Evolutionary conservation across 92 coral and sea anemone species (phyloP).

Genomic region (Meandrina meandrites): DNA sequence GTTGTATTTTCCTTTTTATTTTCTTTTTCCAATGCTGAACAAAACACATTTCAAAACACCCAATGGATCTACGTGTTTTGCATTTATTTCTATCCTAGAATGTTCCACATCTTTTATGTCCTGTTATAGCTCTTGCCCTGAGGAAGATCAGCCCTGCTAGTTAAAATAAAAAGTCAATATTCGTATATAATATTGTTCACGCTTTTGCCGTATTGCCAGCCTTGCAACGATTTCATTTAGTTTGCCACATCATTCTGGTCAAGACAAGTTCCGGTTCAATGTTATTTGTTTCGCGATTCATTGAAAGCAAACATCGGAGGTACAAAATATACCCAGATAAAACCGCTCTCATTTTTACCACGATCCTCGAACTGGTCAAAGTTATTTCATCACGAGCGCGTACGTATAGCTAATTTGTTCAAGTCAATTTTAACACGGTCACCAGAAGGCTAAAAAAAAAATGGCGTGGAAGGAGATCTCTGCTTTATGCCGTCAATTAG

Average conservation of each 20-base stretch:
- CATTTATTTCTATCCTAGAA: background rate
- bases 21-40: too few species aligned
- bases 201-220: background rate
- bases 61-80: too few species aligned
- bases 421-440: too few species aligned
- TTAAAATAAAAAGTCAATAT: background rate
- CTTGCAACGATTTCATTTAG: background rate
- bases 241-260: background rate
- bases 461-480: background rate
- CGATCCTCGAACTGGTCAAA: background rate
- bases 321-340: background rate
- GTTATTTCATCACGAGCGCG: background rate
- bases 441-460: background rate
- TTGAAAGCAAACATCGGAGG: background rate
- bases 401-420: background rate
- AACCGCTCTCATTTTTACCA: background rate
- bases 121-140: background rate
- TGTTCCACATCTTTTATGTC: background rate
- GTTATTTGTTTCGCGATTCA: background rate
- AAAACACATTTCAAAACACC: too few species aligned
- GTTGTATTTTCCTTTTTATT: too few species aligned
- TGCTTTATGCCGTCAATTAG: background rate
- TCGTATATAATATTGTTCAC: background rate
- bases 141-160: background rate
- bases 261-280: background rate